Evolutionary conservation across 2,113 vertebrate species (phyloP).

Genomic region (Platycercus adscitus): DNA sequence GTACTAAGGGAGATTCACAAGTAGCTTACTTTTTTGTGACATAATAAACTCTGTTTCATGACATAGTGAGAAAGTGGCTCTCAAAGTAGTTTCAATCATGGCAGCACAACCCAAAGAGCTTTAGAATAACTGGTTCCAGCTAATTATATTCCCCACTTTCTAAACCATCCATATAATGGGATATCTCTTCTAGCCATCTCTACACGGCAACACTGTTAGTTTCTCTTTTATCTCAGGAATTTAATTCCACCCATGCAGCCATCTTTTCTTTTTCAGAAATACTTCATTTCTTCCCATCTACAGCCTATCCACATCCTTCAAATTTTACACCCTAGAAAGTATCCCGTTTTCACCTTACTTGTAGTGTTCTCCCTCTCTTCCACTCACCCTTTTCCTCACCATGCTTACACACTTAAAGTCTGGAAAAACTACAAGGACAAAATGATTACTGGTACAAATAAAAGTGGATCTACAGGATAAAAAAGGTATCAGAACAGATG

Average conservation of each 20-base stretch:
- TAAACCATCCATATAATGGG: not conserved
- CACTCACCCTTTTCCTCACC: not conserved
- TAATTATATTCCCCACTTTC: not conserved
- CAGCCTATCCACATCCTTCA: not conserved
- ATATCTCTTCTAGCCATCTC: not conserved
- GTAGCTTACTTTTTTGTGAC: not conserved
- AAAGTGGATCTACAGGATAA: not conserved
- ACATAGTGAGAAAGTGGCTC: not conserved
- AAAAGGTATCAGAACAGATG: not conserved
- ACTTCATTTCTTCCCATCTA: not conserved
- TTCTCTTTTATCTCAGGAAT: not conserved
- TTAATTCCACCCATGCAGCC: not conserved
- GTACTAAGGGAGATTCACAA: not conserved
- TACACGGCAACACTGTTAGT: not conserved
- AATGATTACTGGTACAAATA: not conserved
- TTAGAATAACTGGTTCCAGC: not conserved
- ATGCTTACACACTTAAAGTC: not conserved
- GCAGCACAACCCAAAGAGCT: not conserved
- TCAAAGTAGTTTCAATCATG: not conserved
- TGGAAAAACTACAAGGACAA: not conserved
- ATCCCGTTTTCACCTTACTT: not conserved
- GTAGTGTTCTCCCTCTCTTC: not conserved
- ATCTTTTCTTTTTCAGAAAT: not conserved
- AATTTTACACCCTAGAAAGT: not conserved
- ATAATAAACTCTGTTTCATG: not conserved